Conservation (phyloP, 2,113 vertebrate species). For the Maccullochella peelii region DNA sequence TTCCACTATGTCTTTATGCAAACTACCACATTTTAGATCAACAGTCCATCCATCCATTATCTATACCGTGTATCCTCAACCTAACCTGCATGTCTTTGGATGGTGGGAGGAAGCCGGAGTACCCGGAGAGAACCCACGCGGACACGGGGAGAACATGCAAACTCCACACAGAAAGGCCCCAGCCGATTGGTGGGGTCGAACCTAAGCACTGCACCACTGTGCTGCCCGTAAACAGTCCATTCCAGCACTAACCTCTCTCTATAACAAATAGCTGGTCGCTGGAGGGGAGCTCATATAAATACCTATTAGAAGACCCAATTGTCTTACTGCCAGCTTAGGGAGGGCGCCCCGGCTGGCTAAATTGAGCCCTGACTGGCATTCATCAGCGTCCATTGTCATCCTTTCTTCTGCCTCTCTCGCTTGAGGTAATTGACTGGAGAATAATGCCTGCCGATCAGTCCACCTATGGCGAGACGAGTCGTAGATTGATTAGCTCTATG, state of each 20-base stretch:
- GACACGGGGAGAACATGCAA: too few relatives aligned
- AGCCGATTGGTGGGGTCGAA: too few relatives aligned
- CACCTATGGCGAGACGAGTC: slow-evolving; percentile 76
- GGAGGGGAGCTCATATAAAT: slow-evolving; percentile 78
- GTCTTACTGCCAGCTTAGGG: slow-evolving; percentile 79
- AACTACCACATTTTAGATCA: slow-evolving; percentile 53
- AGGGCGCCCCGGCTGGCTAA: slow-evolving; percentile 67
- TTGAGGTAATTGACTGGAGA: slow-evolving; percentile 83
- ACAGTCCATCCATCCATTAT: too few relatives aligned
- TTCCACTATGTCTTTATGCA: slow-evolving; percentile 46
- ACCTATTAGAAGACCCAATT: slow-evolving; percentile 81
- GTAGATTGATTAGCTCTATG: slow-evolving; percentile 75
- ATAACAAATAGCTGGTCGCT: slow-evolving; percentile 77
- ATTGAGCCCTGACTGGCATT: slow-evolving; percentile 80
- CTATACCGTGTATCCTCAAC: too few relatives aligned
- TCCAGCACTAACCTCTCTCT: slow-evolving; percentile 67
- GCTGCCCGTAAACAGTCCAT: slow-evolving; percentile 70
- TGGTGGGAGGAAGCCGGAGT: too few relatives aligned
- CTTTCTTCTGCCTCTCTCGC: slow-evolving; percentile 69
- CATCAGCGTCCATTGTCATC: slow-evolving; percentile 82
- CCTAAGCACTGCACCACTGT: too few relatives aligned
- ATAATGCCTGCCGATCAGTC: slow-evolving; percentile 78
- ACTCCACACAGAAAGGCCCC: too few relatives aligned
- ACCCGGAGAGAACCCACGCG: too few relatives aligned
- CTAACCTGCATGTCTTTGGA: too few relatives aligned